Percentiles rank a stretch among this genome's conserved stretches.
Evolutionary conservation across 2,113 vertebrate genomes (phyloP).

Genomic region (Pristiophorus japonicus): DNA sequence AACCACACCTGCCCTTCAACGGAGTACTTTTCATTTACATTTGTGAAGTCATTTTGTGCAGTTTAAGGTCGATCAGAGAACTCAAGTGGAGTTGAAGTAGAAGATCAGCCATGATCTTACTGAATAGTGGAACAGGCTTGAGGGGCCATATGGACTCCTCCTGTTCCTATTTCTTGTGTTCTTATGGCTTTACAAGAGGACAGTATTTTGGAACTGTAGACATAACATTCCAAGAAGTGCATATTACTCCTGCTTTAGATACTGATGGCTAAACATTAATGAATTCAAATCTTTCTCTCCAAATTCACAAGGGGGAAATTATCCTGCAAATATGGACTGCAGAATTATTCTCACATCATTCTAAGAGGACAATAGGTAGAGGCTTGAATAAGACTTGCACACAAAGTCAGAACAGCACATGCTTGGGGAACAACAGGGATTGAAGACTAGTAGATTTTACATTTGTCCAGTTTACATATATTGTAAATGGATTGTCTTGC

Average conservation of each 20-base stretch:
- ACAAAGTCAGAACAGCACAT: background rate
- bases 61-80: too few relatives aligned
- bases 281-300: background rate
- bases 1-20: too few relatives aligned
- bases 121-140: background rate
- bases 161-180: background rate
- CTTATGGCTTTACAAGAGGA: background rate
- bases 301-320: background rate
- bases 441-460: background rate
- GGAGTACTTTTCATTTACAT: too few relatives aligned
- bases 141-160: background rate
- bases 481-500: background rate
- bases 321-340: background rate
- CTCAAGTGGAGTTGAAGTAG: too few relatives aligned
- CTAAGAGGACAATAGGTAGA: background rate
- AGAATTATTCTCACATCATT: background rate
- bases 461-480: background rate
- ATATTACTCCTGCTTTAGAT: background rate
- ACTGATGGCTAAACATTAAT: background rate
- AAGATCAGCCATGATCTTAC: too few relatives aligned
- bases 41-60: too few relatives aligned
- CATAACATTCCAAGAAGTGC: background rate
- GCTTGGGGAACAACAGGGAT: background rate
- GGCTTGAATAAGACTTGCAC: background rate
- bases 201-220: background rate